Base-by-base conservation (phyloP, 2,888 invertebrate species). In the Troides oblongomaculatus region DNA sequence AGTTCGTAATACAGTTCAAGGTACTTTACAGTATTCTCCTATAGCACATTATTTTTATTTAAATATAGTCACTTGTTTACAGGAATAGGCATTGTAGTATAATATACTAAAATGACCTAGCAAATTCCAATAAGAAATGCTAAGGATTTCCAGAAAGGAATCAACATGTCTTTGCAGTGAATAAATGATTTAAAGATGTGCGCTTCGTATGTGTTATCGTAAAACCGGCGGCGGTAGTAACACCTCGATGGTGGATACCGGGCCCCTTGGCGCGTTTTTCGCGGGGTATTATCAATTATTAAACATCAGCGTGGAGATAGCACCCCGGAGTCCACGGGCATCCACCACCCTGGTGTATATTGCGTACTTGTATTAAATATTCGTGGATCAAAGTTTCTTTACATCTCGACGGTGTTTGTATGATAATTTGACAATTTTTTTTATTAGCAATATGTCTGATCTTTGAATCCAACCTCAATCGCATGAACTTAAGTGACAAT, bases 271-370 rank as follows among this genome's bases (percentile, higher is more conserved):
- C 84, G 87, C 85, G 90, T 91, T 92, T 91, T 92, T 91, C 90
- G 89, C 89, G 89, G 89, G 88, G 90, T 87, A 92, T 92, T 92
- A 93, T 93, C 92, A 93, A 92, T 93, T 93, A 92, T 93, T 92
- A 90, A 92, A 90, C 90, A 93, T 92, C 93, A 92, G 89, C 91
- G 89, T 89, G 90, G 88, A 92, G 89, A 92, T 90, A 88, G 90
- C 88, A 88, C 93, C 92, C 92, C 79, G 76, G 92, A 88, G 91
- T 90, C 88, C 88, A 82, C 81, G 82, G 76, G 80, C 82, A 80
- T 79, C 81, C 81, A 73, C 76, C 82, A 81, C 87, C 84, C 83
- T 81, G 79, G 85, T 81, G 81, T 86, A 87, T 84, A 86, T 83
- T 83, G 84, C 87, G 85, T 83, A 83, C 86, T 86, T 84, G 86